Evolutionary conservation across 2,113 vertebrate genomes (phyloP), one percentile per base, ranked within the genome.

Genomic region (Phrynosoma platyrhinos): DNA sequence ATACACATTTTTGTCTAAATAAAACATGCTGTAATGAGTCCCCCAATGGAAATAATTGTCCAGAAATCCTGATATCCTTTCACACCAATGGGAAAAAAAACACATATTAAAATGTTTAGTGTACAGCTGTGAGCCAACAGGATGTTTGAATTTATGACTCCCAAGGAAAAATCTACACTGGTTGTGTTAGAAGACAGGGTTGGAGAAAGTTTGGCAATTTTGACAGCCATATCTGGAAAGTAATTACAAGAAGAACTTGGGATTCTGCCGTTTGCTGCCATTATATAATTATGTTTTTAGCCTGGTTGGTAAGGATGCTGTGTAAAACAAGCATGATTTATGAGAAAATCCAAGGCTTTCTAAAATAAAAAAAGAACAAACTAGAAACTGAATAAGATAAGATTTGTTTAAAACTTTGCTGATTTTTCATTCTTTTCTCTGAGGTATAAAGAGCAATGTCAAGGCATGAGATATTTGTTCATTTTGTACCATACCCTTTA

Each of bases 371-470:
- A 27, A n/a, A n/a, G n/a, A n/a, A n/a, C n/a, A n/a, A 79, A 4
- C 53, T 53, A 47, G 83, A 58, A 84, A 20, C 55, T 3, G 53
- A 58, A 86, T 68, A 79, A 79, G 66, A 64, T 53, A 86, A 86
- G 40, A 10, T 20, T 86, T 64, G 69, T 52, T 64, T 62, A 53
- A 53, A 86, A 68, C 77, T 69, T 86, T 86, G 27, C 47, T 79
- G 42, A 86, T 86, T 79, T 12, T 69, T 30, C n/a, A 18, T 55
- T 64, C 69, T 36, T n/a, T 86, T 83, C 27, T 52, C 66, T 27
- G 52, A 40, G 52, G 40, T 52, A 27, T 52, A 82, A 69, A 71
- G 32, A 79, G 52, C 8, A 64, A 62, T 18, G 36, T 47, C 66
- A 86, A 78, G 32, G 30, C 1, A 78, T 66, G 32, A 71, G 40